Conservation (phyloP, 2,888 invertebrate genomes). For the Schrankia costaestrigalis region DNA sequence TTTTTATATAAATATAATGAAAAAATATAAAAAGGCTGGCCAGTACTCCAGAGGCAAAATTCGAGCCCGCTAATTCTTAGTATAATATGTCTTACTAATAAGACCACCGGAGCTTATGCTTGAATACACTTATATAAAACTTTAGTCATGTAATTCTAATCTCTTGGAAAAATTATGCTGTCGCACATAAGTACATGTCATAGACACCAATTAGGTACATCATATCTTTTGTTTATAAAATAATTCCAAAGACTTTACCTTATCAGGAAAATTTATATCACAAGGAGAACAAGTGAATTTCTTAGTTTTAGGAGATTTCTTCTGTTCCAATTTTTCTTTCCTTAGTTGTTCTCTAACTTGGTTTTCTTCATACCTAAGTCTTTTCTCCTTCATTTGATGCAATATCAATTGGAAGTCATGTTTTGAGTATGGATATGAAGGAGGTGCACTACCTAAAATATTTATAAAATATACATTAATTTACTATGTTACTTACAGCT, state of each 20-base stretch:
- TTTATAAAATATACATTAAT: not conserved
- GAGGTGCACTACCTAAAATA: conserved; percentile 56
- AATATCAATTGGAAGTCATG: conserved; percentile 71
- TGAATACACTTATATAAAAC: too few species aligned
- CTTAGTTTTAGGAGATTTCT: conserved; percentile 54
- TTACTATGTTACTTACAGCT: not conserved
- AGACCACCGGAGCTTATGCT: too few species aligned
- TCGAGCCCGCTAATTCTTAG: too few species aligned
- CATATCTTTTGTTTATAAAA: too few species aligned
- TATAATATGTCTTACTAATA: too few species aligned
- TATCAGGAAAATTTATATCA: conserved; percentile 62
- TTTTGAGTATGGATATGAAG: conserved; percentile 73
- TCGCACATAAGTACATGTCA: too few species aligned
- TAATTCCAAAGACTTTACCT: conserved; percentile 42
- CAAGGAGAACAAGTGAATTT: conserved; percentile 69
- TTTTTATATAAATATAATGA: too few species aligned
- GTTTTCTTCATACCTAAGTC: conserved; percentile 55
- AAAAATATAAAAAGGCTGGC: too few species aligned
- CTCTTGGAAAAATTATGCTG: too few species aligned
- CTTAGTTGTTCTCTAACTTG: conserved; percentile 48
- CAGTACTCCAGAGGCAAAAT: too few species aligned
- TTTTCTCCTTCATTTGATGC: conserved; percentile 64
- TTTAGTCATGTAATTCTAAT: too few species aligned
- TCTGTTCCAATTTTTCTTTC: conserved; percentile 50
- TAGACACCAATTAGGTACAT: too few species aligned